Conservation (phyloP, 2,888 invertebrate genomes). For the Neoascia interrupta region DNA sequence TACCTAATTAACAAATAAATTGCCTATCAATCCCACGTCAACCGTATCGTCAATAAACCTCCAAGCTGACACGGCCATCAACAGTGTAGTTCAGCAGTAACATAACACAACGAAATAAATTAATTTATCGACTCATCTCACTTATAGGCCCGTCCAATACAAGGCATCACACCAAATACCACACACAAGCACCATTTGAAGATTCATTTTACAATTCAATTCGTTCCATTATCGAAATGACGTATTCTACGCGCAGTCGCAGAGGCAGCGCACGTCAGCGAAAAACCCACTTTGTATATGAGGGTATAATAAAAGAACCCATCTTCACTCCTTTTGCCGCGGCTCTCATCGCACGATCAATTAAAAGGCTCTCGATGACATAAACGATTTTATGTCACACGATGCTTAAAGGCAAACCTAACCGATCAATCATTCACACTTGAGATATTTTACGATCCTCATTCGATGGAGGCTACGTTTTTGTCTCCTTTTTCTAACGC, state of each 20-base stretch:
- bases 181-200: slow-evolving; percentile 21
- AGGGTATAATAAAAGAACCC: slow-evolving; percentile 45
- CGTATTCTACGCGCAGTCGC: no score
- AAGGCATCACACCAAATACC: slow-evolving; percentile 17
- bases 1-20: slow-evolving; percentile 4
- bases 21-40: slow-evolving; percentile 26
- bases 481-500: slow-evolving; percentile 48
- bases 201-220: slow-evolving; percentile 33
- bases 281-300: background rate
- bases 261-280: no score
- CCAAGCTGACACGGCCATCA: background rate
- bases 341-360: slow-evolving; percentile 32
- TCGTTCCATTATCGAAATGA: slow-evolving; percentile 34
- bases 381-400: slow-evolving; percentile 67
- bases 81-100: background rate
- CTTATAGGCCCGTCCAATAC: slow-evolving; percentile 13
- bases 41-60: slow-evolving; percentile 6
- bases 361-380: slow-evolving; percentile 59
- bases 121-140: slow-evolving; percentile 10
- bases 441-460: slow-evolving; percentile 34
- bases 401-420: slow-evolving; percentile 48
- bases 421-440: slow-evolving; percentile 66
- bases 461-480: slow-evolving; percentile 21
- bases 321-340: slow-evolving; percentile 17
- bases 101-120: slow-evolving; percentile 11